Evolutionary conservation across 2,888 invertebrate genomes (phyloP).

Genomic region (Oasisia sp.): DNA sequence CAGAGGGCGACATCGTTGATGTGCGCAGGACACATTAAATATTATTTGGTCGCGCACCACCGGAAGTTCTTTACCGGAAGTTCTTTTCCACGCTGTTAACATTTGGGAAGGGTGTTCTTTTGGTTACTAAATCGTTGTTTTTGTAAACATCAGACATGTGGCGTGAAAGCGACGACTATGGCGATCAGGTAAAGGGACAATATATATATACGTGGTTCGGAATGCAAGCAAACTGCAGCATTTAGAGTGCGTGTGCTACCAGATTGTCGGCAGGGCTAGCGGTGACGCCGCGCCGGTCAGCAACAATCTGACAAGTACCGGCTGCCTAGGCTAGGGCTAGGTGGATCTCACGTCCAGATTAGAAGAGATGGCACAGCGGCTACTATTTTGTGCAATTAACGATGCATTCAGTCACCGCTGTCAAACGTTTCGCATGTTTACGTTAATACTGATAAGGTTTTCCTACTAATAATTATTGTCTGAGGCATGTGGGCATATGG

Average conservation of each 20-base stretch:
- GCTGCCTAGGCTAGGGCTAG: no score
- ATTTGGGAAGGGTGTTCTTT: background rate
- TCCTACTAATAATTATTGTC: no score
- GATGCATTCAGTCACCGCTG: background rate
- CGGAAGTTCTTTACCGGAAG: constrained; percentile 5
- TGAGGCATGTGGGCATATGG: no score
- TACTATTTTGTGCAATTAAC: background rate
- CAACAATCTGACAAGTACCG: background rate
- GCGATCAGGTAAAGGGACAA: background rate
- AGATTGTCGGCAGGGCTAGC: background rate
- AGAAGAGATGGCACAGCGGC: background rate
- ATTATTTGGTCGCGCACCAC: background rate
- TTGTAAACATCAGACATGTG: background rate
- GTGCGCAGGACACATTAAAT: background rate
- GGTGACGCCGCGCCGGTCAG: background rate
- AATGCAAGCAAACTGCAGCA: background rate
- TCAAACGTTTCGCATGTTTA: background rate
- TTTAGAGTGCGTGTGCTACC: background rate
- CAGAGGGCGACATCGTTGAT: background rate
- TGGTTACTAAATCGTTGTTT: background rate
- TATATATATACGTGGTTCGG: background rate
- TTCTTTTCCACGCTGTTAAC: background rate
- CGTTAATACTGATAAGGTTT: background rate
- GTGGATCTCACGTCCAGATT: background rate
- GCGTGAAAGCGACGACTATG: constrained; percentile 17